These are phyloP conservation scores for Netelia virgata DNA, from an alignment of 2,888 invertebrate species.

Conservation along the genomic window DNA sequence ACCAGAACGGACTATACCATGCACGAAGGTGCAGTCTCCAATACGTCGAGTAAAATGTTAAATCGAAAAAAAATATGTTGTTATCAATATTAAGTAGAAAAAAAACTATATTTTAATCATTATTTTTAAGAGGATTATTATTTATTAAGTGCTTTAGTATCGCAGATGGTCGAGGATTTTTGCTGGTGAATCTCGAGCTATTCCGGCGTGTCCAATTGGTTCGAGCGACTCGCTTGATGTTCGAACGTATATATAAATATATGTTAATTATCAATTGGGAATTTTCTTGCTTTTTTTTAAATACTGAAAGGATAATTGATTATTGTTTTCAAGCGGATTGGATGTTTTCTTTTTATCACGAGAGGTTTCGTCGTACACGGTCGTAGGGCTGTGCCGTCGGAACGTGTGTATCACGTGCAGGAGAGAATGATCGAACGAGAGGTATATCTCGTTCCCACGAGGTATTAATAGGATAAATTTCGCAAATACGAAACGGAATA, in stretches of 20 bases:
- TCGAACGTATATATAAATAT: conserved; percentile 9
- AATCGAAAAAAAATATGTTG: not conserved
- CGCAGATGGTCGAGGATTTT: conserved; percentile 31
- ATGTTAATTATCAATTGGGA: not conserved
- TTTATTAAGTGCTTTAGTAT: conserved; percentile 8
- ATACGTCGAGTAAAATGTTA: conserved; percentile 30
- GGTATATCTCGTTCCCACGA: not conserved
- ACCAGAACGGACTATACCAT: conserved; percentile 63
- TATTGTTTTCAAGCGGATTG: conserved; percentile 5
- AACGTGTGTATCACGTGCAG: conserved; percentile 28
- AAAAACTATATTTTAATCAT: not conserved
- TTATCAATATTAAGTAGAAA: not conserved
- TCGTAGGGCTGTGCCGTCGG: conserved; percentile 21
- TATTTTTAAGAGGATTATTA: conserved; percentile 6
- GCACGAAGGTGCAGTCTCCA: conserved; percentile 65
- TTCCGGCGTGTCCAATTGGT: conserved; percentile 48
- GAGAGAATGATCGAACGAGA: not conserved
- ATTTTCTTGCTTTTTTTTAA: conserved; percentile 14
- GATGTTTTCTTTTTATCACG: conserved; percentile 10
- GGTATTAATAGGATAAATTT: not conserved
- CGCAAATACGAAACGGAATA: not conserved
- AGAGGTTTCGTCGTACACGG: conserved; percentile 17
- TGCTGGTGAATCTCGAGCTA: conserved; percentile 21
- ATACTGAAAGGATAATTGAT: conserved; percentile 13
- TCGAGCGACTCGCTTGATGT: conserved; percentile 57